Evolutionary conservation across 2,113 vertebrate genomes (phyloP).

Genomic region (Porphyrio hochstetteri): DNA sequence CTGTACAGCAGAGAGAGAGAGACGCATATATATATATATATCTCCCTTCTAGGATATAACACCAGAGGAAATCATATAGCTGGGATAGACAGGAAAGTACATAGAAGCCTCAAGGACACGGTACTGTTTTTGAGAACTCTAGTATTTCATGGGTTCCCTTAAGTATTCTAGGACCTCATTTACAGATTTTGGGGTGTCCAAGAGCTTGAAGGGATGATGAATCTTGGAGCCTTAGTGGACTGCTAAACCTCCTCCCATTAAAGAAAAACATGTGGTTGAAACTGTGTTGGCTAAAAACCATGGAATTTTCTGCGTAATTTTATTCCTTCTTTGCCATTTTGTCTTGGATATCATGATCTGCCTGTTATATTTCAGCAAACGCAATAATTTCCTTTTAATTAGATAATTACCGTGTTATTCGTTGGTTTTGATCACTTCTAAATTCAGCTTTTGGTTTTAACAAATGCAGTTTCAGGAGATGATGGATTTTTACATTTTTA

Average conservation of each 20-base stretch:
- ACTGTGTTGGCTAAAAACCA: slow-evolving; percentile 49
- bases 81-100: not conserved
- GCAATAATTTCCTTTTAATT: slow-evolving; percentile 64
- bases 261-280: slow-evolving; percentile 64
- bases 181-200: slow-evolving; percentile 41
- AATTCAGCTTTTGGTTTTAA: slow-evolving; percentile 69
- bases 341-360: slow-evolving; percentile 52
- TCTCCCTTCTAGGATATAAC: not conserved
- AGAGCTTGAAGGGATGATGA: slow-evolving; percentile 25
- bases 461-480: slow-evolving; percentile 65
- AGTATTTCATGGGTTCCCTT: not conserved
- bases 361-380: slow-evolving; percentile 55
- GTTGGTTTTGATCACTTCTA: slow-evolving; percentile 63
- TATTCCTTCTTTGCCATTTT: slow-evolving; percentile 59
- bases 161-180: not conserved
- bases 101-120: not conserved
- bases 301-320: slow-evolving; percentile 62
- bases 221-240: slow-evolving; percentile 30
- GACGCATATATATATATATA: no score
- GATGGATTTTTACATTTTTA: slow-evolving; percentile 67
- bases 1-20: not conserved
- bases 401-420: slow-evolving; percentile 64
- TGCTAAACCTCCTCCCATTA: slow-evolving; percentile 48
- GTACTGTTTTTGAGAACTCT: not conserved
- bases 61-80: not conserved